Evolutionary conservation across 2,888 invertebrate species (phyloP).

Genomic region (Drepana falcataria): DNA sequence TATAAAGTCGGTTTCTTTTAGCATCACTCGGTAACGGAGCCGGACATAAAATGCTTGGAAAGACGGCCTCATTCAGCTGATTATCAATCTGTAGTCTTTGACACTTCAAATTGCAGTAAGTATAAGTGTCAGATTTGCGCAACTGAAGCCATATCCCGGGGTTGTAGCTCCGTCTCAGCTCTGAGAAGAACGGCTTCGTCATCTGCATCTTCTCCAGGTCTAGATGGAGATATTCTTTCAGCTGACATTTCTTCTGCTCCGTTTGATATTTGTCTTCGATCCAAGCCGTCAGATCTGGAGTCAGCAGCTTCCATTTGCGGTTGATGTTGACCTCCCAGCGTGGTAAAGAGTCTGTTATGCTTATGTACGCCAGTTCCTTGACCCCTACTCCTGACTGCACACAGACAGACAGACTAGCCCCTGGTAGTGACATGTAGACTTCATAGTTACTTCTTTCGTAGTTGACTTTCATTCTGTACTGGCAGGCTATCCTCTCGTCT

Average conservation of each 20-base stretch:
- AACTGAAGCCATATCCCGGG: slow-evolving; percentile 87
- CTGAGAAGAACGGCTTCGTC: slow-evolving; percentile 91
- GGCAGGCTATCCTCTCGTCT: slow-evolving; percentile 83
- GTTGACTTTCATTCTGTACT: slow-evolving; percentile 78
- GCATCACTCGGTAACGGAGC: slow-evolving; percentile 74
- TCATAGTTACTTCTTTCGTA: slow-evolving; percentile 84
- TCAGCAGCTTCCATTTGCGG: slow-evolving; percentile 87
- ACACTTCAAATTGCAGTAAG: slow-evolving; percentile 82
- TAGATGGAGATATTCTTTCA: slow-evolving; percentile 88
- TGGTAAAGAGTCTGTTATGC: slow-evolving; percentile 83
- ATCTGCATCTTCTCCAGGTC: slow-evolving; percentile 92
- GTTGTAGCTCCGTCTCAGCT: slow-evolving; percentile 83
- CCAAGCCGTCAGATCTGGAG: slow-evolving; percentile 88
- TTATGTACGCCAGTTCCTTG: slow-evolving; percentile 84
- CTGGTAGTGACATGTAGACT: slow-evolving; percentile 82
- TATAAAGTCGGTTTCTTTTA: slow-evolving; percentile 37
- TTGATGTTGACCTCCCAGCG: slow-evolving; percentile 90
- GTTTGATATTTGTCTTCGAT: slow-evolving; percentile 87
- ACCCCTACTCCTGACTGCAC: slow-evolving; percentile 53
- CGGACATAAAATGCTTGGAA: slow-evolving; percentile 83
- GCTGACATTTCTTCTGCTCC: slow-evolving; percentile 83
- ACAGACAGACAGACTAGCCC: slow-evolving; percentile 82
- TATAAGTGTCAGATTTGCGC: slow-evolving; percentile 83
- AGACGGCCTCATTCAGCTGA: slow-evolving; percentile 83
- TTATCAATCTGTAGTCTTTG: slow-evolving; percentile 87